These are phyloP conservation scores for Cephalopterus ornatus DNA, from an alignment of 2,113 vertebrate genomes.

Conservation along the genomic window DNA sequence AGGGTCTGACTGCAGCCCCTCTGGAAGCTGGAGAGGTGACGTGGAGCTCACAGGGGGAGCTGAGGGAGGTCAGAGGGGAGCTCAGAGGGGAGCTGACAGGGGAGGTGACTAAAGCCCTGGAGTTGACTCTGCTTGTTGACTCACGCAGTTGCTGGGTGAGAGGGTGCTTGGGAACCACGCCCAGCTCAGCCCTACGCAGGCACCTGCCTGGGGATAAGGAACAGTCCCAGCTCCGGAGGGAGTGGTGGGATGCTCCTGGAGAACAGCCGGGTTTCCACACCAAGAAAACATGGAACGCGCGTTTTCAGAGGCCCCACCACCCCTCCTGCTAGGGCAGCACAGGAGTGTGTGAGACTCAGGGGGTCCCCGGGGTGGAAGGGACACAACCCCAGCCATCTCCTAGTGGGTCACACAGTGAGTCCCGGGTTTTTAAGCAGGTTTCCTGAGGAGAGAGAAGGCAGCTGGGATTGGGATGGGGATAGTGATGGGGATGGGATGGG, in stretches of 20 bases:
- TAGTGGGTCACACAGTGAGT: fast-evolving
- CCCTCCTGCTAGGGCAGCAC: background rate
- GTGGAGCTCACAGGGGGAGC: no score
- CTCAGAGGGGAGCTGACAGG: no score
- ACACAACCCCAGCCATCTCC: background rate
- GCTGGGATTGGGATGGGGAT: background rate
- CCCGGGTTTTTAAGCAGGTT: background rate
- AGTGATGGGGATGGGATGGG: background rate
- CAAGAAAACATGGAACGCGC: background rate
- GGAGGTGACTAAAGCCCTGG: background rate
- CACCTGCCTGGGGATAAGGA: background rate
- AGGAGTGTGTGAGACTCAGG: no score
- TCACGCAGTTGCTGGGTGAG: fast-evolving
- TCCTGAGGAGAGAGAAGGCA: background rate
- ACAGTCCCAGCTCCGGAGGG: fast-evolving
- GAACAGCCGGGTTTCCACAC: fast-evolving
- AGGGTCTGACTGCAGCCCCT: background rate
- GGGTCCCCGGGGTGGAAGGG: background rate
- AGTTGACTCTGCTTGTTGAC: background rate
- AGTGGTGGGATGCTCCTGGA: background rate
- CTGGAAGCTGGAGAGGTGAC: background rate
- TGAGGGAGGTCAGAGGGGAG: no score
- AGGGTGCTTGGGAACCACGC: background rate
- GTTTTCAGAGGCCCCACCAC: fast-evolving
- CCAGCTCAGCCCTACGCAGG: background rate